phyloP scores from a whole-genome alignment of 2,888 invertebrate species.

The Cylloceria caligata region DNA sequence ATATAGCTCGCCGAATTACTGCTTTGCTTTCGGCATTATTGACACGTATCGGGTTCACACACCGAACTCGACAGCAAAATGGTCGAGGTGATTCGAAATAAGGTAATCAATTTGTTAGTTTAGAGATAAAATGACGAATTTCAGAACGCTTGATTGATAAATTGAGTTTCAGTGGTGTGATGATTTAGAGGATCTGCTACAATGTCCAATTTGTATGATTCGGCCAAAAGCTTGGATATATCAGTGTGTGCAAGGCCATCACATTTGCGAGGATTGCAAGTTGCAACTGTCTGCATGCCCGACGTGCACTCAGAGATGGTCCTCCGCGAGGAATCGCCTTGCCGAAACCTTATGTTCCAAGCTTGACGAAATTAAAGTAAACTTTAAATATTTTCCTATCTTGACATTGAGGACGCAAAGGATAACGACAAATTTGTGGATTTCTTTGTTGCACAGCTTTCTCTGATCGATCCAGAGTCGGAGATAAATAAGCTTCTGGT shows the following conservation, averaged over 20 bases:
- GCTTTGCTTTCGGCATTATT: not conserved
- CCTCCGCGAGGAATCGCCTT: conserved; percentile 86
- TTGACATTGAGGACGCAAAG: no score
- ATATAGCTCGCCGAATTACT: not conserved
- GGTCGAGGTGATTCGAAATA: conserved; percentile 37
- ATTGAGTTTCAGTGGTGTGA: conserved; percentile 67
- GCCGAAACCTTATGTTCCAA: conserved; percentile 86
- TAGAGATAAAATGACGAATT: not conserved
- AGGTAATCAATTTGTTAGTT: conserved; percentile 5
- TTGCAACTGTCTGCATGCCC: conserved; percentile 85
- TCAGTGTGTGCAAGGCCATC: conserved; percentile 87
- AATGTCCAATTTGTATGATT: conserved; percentile 87
- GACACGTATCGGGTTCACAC: no score
- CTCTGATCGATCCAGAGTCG: conserved; percentile 57
- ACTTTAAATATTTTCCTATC: not conserved
- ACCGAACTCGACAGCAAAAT: no score
- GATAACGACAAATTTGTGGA: no score
- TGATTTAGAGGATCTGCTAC: conserved; percentile 85
- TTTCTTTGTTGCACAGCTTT: conserved; percentile 43
- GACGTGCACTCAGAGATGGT: conserved; percentile 86
- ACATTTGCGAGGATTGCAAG: conserved; percentile 86
- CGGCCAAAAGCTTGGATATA: conserved; percentile 85
- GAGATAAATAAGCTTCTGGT: conserved; percentile 48
- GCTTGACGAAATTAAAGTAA: conserved; percentile 81
- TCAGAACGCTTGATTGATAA: not conserved